Conservation (phyloP, 1,140 invertebrate genomes). For the Chlorops oryzae region DNA sequence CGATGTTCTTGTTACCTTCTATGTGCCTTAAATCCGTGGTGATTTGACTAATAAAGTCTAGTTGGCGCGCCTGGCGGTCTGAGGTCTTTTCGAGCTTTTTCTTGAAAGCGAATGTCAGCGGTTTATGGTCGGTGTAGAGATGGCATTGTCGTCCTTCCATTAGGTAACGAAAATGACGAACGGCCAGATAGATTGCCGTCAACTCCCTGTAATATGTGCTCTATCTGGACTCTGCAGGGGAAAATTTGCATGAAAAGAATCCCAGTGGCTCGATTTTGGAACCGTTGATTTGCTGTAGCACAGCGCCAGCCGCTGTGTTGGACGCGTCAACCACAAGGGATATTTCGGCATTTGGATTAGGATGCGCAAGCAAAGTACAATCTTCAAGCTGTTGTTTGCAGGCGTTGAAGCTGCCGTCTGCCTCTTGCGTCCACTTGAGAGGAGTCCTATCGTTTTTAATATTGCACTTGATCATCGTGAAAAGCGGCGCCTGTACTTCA, state of each 20-base stretch:
- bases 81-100: conserved; percentile 30
- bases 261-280: background rate
- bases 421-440: too few species aligned
- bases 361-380: conserved; percentile 20
- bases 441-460: conserved; percentile 30
- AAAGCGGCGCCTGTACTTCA: conserved; percentile 20
- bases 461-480: conserved; percentile 13
- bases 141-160: conserved; percentile 43
- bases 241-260: background rate
- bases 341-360: conserved; percentile 8
- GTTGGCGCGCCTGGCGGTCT: conserved; percentile 27
- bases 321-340: conserved; percentile 26
- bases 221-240: conserved; percentile 3
- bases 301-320: conserved; percentile 23
- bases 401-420: conserved; percentile 24
- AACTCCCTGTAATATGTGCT: conserved; percentile 39
- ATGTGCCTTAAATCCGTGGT: conserved; percentile 41
- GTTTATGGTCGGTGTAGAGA: conserved; percentile 47
- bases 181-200: conserved; percentile 29
- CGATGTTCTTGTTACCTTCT: conserved; percentile 35
- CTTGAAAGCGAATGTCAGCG: conserved; percentile 34
- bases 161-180: conserved; percentile 17
- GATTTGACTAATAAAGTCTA: conserved; percentile 46
- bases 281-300: conserved; percentile 22
- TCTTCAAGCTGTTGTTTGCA: conserved; percentile 33